phyloP scores from a whole-genome alignment of 2,113 vertebrate genomes.

The Pleuronectes platessa region DNA sequence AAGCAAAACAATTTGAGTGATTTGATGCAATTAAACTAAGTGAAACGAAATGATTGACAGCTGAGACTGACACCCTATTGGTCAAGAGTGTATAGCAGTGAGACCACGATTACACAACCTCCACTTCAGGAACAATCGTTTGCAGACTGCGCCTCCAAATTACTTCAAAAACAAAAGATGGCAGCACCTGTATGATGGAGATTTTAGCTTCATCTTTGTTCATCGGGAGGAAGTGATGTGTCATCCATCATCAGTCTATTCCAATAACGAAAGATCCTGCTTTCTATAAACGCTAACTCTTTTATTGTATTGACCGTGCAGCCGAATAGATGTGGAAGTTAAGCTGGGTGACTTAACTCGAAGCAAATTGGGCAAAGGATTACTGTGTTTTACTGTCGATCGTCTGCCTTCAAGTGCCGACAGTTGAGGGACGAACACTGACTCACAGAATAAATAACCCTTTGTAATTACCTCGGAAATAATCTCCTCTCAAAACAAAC shows the following conservation, averaged over 20 bases:
- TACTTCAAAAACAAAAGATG: too few relatives aligned
- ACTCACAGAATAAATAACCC: slow-evolving; percentile 20
- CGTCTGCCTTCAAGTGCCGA: neutral
- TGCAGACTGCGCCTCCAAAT: too few relatives aligned
- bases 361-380: slow-evolving; percentile 4
- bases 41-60: too few relatives aligned
- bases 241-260: too few relatives aligned
- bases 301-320: neutral
- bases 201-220: neutral
- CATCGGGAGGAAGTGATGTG: neutral
- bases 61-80: too few relatives aligned
- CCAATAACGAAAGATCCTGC: neutral
- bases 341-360: slow-evolving; percentile 8
- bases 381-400: neutral
- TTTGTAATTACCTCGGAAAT: slow-evolving; percentile 18
- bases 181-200: too few relatives aligned
- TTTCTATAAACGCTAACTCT: neutral
- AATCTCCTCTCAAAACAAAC: slow-evolving; percentile 45
- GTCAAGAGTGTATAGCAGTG: too few relatives aligned
- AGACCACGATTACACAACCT: too few relatives aligned
- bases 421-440: slow-evolving; percentile 13
- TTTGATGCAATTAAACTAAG: too few relatives aligned
- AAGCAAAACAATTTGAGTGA: too few relatives aligned
- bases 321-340: neutral
- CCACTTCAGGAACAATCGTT: too few relatives aligned